Base-by-base conservation (phyloP, 2,797 vertebrate species). In the Crotalus adamanteus region DNA sequence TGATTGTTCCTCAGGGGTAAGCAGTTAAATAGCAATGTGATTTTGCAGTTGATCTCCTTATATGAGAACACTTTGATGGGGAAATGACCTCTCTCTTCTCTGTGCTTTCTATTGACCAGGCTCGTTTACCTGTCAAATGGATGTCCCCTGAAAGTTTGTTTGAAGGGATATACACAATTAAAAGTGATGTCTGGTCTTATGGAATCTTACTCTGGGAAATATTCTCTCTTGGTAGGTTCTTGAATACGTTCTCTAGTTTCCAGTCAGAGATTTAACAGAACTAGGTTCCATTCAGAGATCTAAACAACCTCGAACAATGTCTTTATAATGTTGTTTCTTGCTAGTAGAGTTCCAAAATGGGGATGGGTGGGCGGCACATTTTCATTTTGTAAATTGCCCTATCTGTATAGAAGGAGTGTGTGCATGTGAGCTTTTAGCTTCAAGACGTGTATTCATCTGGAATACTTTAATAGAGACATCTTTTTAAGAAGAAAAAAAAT, bases 131-230 rank as follows among this genome's bases (percentile, higher is more conserved):
- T 0, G 99, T 99, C 42, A 99, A 99, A 94, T 99, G 99, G 99
- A 99, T 99, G 99, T 98, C 99, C 59, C 99, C 99, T 0, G 99
- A 99, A 96, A 99, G 99, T 94, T 98, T 99, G 86, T 99, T 99
- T 1, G 97, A 99, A 95, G 98, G 98, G 28, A 97, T 98, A 1
- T 99, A 99, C 97, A 99, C 99, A 63, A 98, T 98, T 97, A 98
- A 99, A 97, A 99, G 99, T 90, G 99, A 99, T 11, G 98, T 99
- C 95, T 99, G 99, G 99, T 99, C 99, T 0, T 99, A 99, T 0
- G 99, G 99, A 94, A 99, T 99, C 96, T 97, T 99, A 91, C 98
- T 99, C 11, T 99, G 99, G 99, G 99, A 99, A 96, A 99, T 99
- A 97, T 99, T 99, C 97, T 99, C 99, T 55, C 98, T 99, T 2